These are phyloP conservation scores for Sinodicranocentrus sp. DNA, from an alignment of 2,888 invertebrate genomes.

Conservation along the genomic window DNA sequence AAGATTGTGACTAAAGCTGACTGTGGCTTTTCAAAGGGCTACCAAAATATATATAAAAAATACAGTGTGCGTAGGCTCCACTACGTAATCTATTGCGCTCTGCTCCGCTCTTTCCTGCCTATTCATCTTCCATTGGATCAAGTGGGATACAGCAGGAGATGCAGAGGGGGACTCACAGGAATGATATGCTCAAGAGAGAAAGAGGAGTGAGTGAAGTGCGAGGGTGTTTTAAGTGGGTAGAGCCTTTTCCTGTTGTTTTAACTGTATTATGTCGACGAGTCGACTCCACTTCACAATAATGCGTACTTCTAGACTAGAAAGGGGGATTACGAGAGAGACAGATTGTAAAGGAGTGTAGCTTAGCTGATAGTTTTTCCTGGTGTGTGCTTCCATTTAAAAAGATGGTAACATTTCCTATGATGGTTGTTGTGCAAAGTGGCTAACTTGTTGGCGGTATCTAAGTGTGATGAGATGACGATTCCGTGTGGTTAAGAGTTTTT, in stretches of 20 bases:
- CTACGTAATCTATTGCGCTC: slow-evolving; percentile 19
- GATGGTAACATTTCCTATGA: background rate
- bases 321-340: background rate
- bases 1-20: slow-evolving; percentile 2
- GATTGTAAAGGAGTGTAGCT: too few relatives aligned
- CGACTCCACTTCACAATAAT: too few relatives aligned
- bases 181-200: too few relatives aligned
- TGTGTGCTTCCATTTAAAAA: background rate
- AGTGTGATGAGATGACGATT: slow-evolving; percentile 11
- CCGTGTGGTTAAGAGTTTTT: slow-evolving; percentile 37
- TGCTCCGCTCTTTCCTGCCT: slow-evolving; percentile 5
- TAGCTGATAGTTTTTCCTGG: too few relatives aligned
- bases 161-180: background rate
- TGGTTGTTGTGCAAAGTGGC: background rate
- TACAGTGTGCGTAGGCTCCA: slow-evolving; percentile 20
- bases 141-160: slow-evolving; percentile 2
- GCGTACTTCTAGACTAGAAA: too few relatives aligned
- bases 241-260: slow-evolving; percentile 30
- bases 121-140: slow-evolving; percentile 26
- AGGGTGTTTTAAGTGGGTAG: slow-evolving; percentile 32
- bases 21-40: slow-evolving; percentile 29
- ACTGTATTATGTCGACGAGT: slow-evolving; percentile 18
- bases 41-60: background rate
- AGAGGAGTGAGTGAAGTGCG: slow-evolving; percentile 10
- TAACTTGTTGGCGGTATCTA: too few relatives aligned